phyloP scores from a whole-genome alignment of 2,797 vertebrate genomes.

The Anabacerthia variegaticeps region DNA sequence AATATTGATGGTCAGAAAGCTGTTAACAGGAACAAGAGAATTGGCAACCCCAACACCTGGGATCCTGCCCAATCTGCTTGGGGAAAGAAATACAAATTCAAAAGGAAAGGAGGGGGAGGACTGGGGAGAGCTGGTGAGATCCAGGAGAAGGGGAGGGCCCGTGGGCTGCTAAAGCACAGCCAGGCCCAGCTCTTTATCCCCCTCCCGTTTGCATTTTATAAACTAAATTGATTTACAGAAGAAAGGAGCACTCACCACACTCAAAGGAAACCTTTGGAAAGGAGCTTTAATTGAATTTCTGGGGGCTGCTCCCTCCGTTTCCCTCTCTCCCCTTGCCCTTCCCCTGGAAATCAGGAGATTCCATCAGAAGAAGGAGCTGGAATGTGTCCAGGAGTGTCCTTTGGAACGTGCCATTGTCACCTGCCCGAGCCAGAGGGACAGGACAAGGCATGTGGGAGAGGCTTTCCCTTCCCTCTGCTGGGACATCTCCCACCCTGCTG shows the following conservation, averaged over 20 bases:
- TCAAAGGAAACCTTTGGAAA: neutral
- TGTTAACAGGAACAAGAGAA: neutral
- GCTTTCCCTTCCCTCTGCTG: neutral
- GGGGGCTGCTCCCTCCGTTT: neutral
- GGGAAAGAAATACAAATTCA: neutral
- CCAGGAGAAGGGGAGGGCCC: neutral
- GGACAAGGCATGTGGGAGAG: neutral
- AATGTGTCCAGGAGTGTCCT: neutral
- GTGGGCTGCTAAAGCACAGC: neutral
- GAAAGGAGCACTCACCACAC: neutral
- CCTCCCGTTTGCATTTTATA: neutral
- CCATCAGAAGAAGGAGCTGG: neutral
- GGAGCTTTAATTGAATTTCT: conserved; percentile 41
- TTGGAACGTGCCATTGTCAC: neutral
- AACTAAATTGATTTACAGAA: conserved; percentile 22
- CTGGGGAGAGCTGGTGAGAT: neutral
- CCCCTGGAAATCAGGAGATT: neutral
- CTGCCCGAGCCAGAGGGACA: neutral
- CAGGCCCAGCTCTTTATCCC: neutral
- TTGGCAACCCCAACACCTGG: neutral
- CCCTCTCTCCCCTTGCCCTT: neutral
- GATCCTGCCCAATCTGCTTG: neutral
- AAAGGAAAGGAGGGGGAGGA: neutral
- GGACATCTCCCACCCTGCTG: neutral
- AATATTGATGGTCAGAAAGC: conserved; percentile 19